Percentiles rank a stretch among this genome's conserved stretches.
phyloP scores from a whole-genome alignment of 2,888 invertebrate genomes.

The Diaperis boleti region DNA sequence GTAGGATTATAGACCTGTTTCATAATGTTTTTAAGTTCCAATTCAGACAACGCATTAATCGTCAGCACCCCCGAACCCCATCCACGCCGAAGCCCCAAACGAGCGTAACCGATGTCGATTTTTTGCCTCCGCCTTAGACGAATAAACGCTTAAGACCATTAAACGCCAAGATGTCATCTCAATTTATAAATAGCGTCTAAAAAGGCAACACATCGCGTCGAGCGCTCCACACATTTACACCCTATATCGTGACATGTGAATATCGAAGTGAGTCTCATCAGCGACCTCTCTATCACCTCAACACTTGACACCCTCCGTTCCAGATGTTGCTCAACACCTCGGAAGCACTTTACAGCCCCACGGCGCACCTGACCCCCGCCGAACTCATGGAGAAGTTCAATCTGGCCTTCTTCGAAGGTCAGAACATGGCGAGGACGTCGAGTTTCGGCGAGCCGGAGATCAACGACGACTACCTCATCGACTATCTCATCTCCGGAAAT shows the following conservation, averaged over 20 bases:
- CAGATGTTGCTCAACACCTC: conserved; percentile 52
- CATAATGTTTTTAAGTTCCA: too few relatives aligned
- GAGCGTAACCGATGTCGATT: conserved; percentile 32
- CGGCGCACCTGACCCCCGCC: conserved; percentile 57
- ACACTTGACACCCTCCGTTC: not conserved
- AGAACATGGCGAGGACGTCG: conserved; percentile 55
- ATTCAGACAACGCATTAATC: too few relatives aligned
- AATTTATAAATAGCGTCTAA: conserved; percentile 52
- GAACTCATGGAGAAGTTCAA: conserved; percentile 65
- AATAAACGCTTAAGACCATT: conserved; percentile 32
- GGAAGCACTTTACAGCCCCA: conserved; percentile 54
- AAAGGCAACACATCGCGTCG: conserved; percentile 43
- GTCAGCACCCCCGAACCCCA: not conserved
- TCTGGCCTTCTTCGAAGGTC: conserved; percentile 65
- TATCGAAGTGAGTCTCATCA: not conserved
- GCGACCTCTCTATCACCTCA: not conserved
- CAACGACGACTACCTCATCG: conserved; percentile 54
- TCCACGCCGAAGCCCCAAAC: conserved; percentile 8
- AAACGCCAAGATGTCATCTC: conserved; percentile 51
- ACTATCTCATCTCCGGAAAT: conserved; percentile 53
- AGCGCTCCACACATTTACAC: not conserved
- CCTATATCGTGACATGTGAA: conserved; percentile 2
- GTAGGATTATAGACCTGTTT: too few relatives aligned
- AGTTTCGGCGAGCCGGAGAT: conserved; percentile 43
- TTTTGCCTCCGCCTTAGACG: conserved; percentile 22